Evolutionary conservation across 2,888 invertebrate genomes (phyloP), one percentile per base, ranked within the genome.

Genomic region (Callyntrura sp.): DNA sequence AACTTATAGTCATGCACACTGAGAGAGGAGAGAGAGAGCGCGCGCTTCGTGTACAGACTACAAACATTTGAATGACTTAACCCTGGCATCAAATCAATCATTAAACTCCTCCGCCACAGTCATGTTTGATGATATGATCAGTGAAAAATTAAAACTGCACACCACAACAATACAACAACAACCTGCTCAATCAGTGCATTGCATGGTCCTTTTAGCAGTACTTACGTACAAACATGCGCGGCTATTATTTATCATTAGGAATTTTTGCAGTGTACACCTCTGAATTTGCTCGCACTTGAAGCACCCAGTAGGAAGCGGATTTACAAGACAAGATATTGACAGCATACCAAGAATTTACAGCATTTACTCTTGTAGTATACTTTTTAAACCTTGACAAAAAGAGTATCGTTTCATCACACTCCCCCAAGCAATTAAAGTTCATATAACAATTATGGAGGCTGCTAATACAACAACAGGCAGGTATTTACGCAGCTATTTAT

Each of bases 261-360:
- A 35, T 35, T 35, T 6, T 35, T 6, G 35, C 14, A 62, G 14
- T 28, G 28, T 23, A 5, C 0, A 28, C 20, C 1, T 68, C 35
- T 79, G 45, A 60, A 25, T 25, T 17, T 55, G 17, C 17, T 12
- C 55, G 55, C 35, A 57, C 62, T 85, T 62, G 78, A 85, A 85
- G 62, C 65, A 55, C 85, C 51, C 85, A 78, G 78, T 78, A 78
- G 85, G 85, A 85, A 85, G 62, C 55, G 57, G 62, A 60, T 43
- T 73, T 51, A 28, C 28, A 85, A 55, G 57, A 57, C 55, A 85
- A 20, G 48, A 20, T 48, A 23, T 23, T 48, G 65, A 73, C 73
- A 35, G 35, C 35, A 48, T 0, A 73, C 4, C 0, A 8, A 62
- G 23, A 12, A 25, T 23, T 25, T 62, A 6, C 23, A 45, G 8